Base-by-base conservation (phyloP, 2,113 vertebrate genomes). In the Solea solea region DNA sequence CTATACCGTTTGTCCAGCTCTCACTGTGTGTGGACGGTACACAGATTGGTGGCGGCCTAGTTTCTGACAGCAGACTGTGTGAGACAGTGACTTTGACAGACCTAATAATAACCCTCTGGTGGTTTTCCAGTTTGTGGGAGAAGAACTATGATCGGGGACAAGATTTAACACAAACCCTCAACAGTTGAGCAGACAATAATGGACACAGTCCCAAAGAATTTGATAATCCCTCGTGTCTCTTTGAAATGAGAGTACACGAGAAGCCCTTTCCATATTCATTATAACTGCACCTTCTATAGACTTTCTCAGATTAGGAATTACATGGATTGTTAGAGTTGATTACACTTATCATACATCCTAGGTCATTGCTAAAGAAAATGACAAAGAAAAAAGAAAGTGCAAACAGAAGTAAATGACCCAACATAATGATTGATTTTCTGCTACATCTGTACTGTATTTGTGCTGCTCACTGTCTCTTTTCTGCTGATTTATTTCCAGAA, bases 91-190 rank as follows among this genome's bases (percentile, higher is more conserved):
- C 75, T 48, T 65, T 63, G 48, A 15, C 34, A 56, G 25, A 50
- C 51, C 68, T 90, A 87, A 74, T 84, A 86, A 88, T 88, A 86
- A 49, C 21, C 67, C 53, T 53, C 50, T 52, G 51, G 58, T 76
- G 71, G 52, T 82, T 86, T 83, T 85, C 62, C 72, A 76, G 53
- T 72, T 42, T 67, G 51, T 8, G 7, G 21, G 66, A 40, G 50
- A 39, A 64, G 62, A 63, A 53, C 64, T 76, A 54, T 8, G 69
- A 60, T 52, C 62, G 21, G 63, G 54, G 42, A 21, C 42, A 62
- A n/a, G 41, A 66, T 65, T 59, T 56, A 21, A 74, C 44, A 44
- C 25, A 1, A 50, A 16, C 60, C 45, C 56, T n/a, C 50, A 65
- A 69, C 59, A 63, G 3, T n/a, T 10, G 14, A 40, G 52, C 2